These are phyloP conservation scores for Harpalus rubripes DNA, from an alignment of 2,888 invertebrate species.

Conservation along the genomic window DNA sequence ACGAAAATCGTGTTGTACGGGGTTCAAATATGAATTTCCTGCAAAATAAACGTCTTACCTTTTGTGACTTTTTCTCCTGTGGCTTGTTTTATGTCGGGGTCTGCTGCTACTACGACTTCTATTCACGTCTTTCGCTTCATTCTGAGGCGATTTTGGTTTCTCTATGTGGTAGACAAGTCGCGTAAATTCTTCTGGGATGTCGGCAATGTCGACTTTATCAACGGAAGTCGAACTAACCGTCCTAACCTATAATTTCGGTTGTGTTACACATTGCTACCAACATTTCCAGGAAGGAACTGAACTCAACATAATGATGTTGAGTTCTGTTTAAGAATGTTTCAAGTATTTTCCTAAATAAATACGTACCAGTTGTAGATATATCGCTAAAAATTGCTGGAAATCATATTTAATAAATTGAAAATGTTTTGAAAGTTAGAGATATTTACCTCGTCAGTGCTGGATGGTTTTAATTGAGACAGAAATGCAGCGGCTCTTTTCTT, in stretches of 20 bases:
- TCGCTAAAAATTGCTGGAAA: conserved; percentile 2
- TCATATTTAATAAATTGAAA: conserved; percentile 7
- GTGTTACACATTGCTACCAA: not conserved
- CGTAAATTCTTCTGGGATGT: conserved; percentile 46
- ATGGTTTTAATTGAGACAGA: conserved; percentile 76
- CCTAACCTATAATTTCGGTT: conserved; percentile 38
- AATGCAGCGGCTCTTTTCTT: conserved; percentile 91
- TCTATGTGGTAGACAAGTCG: conserved; percentile 55
- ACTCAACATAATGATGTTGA: not conserved
- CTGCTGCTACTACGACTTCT: no score
- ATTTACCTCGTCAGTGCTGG: conserved; percentile 49
- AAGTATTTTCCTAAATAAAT: not conserved
- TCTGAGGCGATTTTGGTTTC: conserved; percentile 9
- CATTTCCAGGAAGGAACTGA: not conserved
- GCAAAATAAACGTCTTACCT: no score
- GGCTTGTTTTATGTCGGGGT: no score
- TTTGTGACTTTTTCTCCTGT: no score
- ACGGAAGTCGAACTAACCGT: not conserved
- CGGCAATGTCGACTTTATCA: not conserved
- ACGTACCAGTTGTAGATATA: not conserved
- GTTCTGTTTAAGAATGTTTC: not conserved
- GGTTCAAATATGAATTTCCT: no score
- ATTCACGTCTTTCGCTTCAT: no score
- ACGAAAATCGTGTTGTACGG: no score
- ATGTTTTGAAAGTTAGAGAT: not conserved